Evolutionary conservation across 2,888 invertebrate genomes (phyloP).

Genomic region (Drosophila nigricruria): DNA sequence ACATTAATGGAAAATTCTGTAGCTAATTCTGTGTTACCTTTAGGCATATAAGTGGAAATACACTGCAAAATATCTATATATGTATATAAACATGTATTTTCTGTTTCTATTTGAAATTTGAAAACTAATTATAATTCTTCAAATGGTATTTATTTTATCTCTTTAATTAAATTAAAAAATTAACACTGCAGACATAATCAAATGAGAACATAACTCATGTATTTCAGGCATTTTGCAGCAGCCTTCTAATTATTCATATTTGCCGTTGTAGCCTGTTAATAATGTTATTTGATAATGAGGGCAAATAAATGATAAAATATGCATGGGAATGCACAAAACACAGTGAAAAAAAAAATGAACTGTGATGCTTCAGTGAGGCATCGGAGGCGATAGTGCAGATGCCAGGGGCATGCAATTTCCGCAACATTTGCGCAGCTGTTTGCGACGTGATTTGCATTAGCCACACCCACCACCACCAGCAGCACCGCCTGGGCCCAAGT

Average conservation of each 20-base stretch:
- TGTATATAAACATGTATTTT: too few relatives aligned
- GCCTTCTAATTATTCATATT: slow-evolving; percentile 63
- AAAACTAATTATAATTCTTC: background rate
- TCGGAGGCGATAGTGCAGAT: slow-evolving; percentile 21
- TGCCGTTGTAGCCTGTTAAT: slow-evolving; percentile 33
- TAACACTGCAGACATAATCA: background rate
- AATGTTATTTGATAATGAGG: slow-evolving; percentile 47
- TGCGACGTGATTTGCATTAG: slow-evolving; percentile 70
- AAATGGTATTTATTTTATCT: background rate
- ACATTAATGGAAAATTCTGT: too few relatives aligned
- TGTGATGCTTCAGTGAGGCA: slow-evolving; percentile 1
- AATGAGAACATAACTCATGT: background rate
- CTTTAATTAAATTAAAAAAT: background rate
- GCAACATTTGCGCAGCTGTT: slow-evolving; percentile 60
- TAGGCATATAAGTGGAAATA: background rate
- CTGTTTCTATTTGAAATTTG: too few relatives aligned
- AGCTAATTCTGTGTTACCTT: background rate
- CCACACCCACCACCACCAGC: slow-evolving; percentile 48
- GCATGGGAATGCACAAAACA: slow-evolving; percentile 36
- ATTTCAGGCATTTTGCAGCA: slow-evolving; percentile 6
- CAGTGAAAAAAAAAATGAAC: slow-evolving; percentile 3
- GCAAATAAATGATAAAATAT: slow-evolving; percentile 69
- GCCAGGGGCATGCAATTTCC: slow-evolving; percentile 49
- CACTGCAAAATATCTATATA: background rate
- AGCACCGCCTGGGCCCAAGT: slow-evolving; percentile 25